A percentile compares a stretch with the other conserved stretches of the same genome.
Evolutionary conservation across 2,797 vertebrate genomes (phyloP).

Genomic region (Paedocypris micromegethes): DNA sequence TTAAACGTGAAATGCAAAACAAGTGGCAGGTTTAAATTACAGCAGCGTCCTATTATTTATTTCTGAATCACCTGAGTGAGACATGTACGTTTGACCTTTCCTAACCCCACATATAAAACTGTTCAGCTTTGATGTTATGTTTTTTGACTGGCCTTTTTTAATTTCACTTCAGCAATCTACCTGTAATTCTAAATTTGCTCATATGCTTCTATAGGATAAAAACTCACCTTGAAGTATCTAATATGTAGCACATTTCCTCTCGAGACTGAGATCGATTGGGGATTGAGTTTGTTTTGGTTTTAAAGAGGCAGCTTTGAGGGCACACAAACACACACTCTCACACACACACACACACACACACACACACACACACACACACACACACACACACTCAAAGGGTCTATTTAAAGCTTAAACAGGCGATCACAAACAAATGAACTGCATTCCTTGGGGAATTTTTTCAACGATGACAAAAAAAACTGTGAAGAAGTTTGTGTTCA

Average conservation of each 20-base stretch:
- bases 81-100: neutral
- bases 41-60: neutral
- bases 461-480: too few relatives aligned
- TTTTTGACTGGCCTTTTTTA: constrained; percentile 5
- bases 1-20: constrained; percentile 1
- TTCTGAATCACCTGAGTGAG: neutral
- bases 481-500: too few relatives aligned
- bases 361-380: too few relatives aligned
- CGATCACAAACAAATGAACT: too few relatives aligned
- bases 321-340: neutral
- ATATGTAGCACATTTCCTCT: constrained; percentile 9
- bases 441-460: too few relatives aligned
- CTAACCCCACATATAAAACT: too few relatives aligned
- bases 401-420: too few relatives aligned
- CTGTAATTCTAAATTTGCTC: neutral
- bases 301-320: neutral
- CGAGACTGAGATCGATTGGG: constrained; percentile 7
- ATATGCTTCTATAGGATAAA: constrained; percentile 27
- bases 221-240: constrained; percentile 2
- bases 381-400: too few relatives aligned
- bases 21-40: neutral
- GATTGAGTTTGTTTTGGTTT: neutral
- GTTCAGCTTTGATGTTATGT: neutral
- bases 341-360: too few relatives aligned
- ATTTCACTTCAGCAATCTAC: too few relatives aligned